Percentiles rank a stretch among this genome's conserved stretches.
These are phyloP conservation scores for Tenthredo livida DNA, from an alignment of 2,888 invertebrate species.

Conservation along the genomic window DNA sequence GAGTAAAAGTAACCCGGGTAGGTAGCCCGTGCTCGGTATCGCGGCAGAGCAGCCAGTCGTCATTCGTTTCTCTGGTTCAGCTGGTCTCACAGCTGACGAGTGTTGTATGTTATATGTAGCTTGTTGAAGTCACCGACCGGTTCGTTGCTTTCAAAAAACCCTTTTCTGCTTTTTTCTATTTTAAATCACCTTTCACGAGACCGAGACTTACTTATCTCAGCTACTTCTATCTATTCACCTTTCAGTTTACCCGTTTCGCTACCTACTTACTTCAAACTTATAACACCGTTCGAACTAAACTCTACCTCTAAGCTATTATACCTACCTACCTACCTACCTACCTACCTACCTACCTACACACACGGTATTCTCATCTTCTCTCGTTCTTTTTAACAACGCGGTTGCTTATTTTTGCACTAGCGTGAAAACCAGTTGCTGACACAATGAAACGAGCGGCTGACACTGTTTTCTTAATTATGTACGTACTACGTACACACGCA, in stretches of 20 bases:
- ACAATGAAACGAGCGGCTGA: slow-evolving; percentile 34
- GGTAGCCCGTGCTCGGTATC: slow-evolving; percentile 5
- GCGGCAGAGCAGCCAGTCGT: slow-evolving; percentile 60
- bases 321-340: too few relatives aligned
- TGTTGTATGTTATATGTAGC: too few relatives aligned
- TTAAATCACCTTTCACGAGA: slow-evolving; percentile 36
- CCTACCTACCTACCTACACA: too few relatives aligned
- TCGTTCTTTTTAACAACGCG: too few relatives aligned
- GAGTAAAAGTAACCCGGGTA: slow-evolving; percentile 28
- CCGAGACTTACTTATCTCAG: not conserved
- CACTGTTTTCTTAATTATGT: slow-evolving; percentile 34
- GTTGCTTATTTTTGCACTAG: slow-evolving; percentile 14
- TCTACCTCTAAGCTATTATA: not conserved
- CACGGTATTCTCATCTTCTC: not conserved
- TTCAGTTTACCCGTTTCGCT: slow-evolving; percentile 3
- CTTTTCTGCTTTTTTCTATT: slow-evolving; percentile 12
- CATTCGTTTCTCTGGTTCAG: slow-evolving; percentile 64
- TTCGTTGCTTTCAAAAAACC: slow-evolving; percentile 55
- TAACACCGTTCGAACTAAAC: not conserved
- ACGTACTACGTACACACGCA: not conserved
- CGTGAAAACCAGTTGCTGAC: slow-evolving; percentile 43
- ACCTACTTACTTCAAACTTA: slow-evolving; percentile 3
- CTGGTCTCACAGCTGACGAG: slow-evolving; percentile 76
- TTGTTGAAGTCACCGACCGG: slow-evolving; percentile 63
- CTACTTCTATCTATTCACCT: slow-evolving; percentile 3